Base-by-base conservation (phyloP, 2,888 invertebrate genomes). In the Euplagia quadripunctaria region DNA sequence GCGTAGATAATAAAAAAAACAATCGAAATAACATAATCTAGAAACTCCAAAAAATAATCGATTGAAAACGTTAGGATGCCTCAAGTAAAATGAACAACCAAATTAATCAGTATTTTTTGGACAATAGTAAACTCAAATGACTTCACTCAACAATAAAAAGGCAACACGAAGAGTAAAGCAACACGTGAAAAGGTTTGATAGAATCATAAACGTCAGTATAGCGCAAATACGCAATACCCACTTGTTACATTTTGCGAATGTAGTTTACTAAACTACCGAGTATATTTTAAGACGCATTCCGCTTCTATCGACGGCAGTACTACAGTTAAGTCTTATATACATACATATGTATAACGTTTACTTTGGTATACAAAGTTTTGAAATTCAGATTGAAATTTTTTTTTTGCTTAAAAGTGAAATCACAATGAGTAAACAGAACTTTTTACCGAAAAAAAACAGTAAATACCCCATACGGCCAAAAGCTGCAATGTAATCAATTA, bases 271-370 rank as follows among this genome's bases (percentile, higher is more conserved):
- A 68, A 14, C 20, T 68, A n/a, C 12, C 3, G n/a, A n/a, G 55
- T n/a, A 43, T 58, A 68, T 68, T 68, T 58, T 55, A n/a, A 20
- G 68, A 42, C 55, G 55, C 55, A 20, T 55, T 58, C 12, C 43
- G 5, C 14, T 43, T 55, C 6, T 11, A 42, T 52, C 42, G n/a
- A 20, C 16, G 9, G 8, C 46, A 16, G 20, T 49, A 65, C 20
- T 67, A n/a, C 12, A 67, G 20, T 46, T 8, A 0, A 46, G n/a
- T 7, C 51, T 17, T 9, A 31, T 31, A 31, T 55, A 52, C 17
- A 41, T 16, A 67, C 4, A 16, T 41, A 31, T 31, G 31, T 31
- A 52, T 20, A 65, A 20, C 52, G 31, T 46, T 8, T 31, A 31
- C 14, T 66, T 65, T 31, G 8, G 12, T 68, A 12, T 12, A 42